Evolutionary conservation across 2,797 vertebrate genomes (phyloP), one percentile per base, ranked within the genome.

Genomic region (Podarcis lilfordi): DNA sequence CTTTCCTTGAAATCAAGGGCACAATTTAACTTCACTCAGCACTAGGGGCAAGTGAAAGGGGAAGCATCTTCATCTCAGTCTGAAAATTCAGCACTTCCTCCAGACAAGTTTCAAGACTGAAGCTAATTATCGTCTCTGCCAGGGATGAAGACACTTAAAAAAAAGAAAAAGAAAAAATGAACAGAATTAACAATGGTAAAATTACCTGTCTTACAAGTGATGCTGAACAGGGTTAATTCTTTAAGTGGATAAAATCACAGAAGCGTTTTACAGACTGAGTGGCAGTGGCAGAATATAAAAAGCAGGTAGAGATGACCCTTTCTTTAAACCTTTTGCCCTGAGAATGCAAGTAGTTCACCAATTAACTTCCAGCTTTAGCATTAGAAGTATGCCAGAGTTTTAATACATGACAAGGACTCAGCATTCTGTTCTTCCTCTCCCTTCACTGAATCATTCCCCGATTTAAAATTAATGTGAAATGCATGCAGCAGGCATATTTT

Each of bases 301-400:
- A 91, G 45, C 85, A 92, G 86, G 40, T 68, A 80, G 27, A 45
- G 76, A 2, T 92, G 86, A 93, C 80, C 79, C 11, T 0, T 89
- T 91, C 88, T 92, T 82, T 80, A 87, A 92, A 89, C 85, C n/a
- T 71, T 91, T 88, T 92, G 79, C 91, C 66, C 79, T 90, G 61
- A 85, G 94, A 91, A 78, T 82, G 3, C 40, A 66, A 40, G 32
- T 66, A 89, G 77, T 92, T 92, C 71, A 55, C 7, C 75, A 72
- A 77, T 21, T 75, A n/a, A 75, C 5, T 72, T 90, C 89, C 37
- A 85, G 35, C 68, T 82, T 32, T 43, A 71, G 64, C 21, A 66
- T 92, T n/a, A 64, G 66, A 78, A 2, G 4, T 40, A 82, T 91
- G 15, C 85, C 84, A 93, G 85, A 89, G n/a, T 8, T 86, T 71